phyloP scores from a whole-genome alignment of 2,797 vertebrate species.

The Characodon lateralis region DNA sequence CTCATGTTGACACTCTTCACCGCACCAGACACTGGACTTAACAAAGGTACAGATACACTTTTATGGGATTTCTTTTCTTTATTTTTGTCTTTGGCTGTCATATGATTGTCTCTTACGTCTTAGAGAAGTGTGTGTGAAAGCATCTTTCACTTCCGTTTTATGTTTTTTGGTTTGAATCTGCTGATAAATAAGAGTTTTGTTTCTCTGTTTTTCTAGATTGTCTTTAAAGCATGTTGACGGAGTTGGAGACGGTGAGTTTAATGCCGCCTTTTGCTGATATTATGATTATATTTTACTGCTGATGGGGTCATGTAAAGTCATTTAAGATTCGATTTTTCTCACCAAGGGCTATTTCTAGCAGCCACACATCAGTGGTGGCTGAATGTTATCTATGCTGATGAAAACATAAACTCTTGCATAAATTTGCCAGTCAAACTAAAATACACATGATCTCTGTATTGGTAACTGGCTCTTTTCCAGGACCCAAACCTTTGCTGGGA shows the following conservation, averaged over 20 bases:
- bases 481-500: conserved; percentile 3
- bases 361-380: conserved; percentile 24
- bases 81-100: conserved; percentile 8
- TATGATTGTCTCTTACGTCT: conserved; percentile 1
- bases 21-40: conserved; percentile 27
- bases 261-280: background rate
- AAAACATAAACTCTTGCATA: conserved; percentile 69
- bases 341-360: background rate
- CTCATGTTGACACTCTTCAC: conserved; percentile 28
- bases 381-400: conserved; percentile 29
- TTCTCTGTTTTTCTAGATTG: conserved; percentile 50
- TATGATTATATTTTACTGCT: background rate
- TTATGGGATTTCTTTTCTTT: background rate
- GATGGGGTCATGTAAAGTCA: background rate
- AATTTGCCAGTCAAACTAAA: conserved; percentile 79
- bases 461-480: conserved; percentile 31
- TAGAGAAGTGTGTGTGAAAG: conserved; percentile 15
- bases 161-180: conserved; percentile 17
- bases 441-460: conserved; percentile 40
- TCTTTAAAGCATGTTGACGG: conserved; percentile 63
- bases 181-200: conserved; percentile 25
- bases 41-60: conserved; percentile 44
- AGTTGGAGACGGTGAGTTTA: conserved; percentile 75
- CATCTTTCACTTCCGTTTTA: conserved; percentile 65
- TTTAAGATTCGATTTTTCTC: background rate